phyloP scores from a whole-genome alignment of 2,113 vertebrate genomes.

The Pelusios castaneus region DNA sequence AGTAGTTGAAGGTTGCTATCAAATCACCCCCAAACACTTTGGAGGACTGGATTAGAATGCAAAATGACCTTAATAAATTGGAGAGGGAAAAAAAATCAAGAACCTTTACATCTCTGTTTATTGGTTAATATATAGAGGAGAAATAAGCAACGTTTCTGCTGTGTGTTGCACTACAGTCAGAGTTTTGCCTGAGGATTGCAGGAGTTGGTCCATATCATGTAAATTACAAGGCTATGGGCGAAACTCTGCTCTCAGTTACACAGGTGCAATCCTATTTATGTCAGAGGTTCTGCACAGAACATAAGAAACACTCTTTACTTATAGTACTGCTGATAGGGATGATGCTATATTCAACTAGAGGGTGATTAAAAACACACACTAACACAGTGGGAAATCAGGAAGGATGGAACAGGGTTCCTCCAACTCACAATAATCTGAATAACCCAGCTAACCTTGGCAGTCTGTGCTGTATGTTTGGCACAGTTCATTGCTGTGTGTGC shows the following conservation, averaged over 20 bases:
- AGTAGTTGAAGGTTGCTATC: too few relatives aligned
- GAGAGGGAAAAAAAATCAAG: too few relatives aligned
- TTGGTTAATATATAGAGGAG: background rate
- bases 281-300: background rate
- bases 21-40: too few relatives aligned
- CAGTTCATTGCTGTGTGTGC: background rate
- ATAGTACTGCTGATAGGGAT: background rate
- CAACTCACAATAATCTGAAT: background rate
- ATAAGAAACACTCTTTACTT: background rate
- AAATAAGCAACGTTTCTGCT: background rate
- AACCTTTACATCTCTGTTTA: too few relatives aligned
- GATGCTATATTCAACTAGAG: background rate
- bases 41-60: too few relatives aligned
- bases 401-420: background rate
- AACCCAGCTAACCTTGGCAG: background rate
- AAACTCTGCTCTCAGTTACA: constrained; percentile 47
- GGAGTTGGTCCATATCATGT: background rate
- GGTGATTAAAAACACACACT: background rate
- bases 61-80: too few relatives aligned
- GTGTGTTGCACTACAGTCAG: background rate
- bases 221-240: constrained; percentile 15
- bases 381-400: background rate
- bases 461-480: background rate
- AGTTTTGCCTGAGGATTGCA: background rate
- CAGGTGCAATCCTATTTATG: background rate